Evolutionary conservation across 2,888 invertebrate genomes (phyloP).

Genomic region (Petrolisthes manimaculis): DNA sequence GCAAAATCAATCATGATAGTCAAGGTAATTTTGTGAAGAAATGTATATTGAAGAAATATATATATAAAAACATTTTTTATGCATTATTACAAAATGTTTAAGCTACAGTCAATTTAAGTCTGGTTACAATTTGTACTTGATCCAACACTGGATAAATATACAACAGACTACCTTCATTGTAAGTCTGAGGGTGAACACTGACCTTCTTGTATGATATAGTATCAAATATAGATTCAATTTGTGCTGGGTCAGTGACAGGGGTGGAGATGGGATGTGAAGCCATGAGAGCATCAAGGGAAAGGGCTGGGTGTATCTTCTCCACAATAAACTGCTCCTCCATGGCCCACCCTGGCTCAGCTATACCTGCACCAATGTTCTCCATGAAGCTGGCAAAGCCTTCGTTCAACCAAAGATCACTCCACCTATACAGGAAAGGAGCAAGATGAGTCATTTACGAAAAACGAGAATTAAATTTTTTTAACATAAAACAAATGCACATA

Average conservation of each 20-base stretch:
- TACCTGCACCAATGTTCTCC: constrained; percentile 80
- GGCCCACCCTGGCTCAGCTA: constrained; percentile 77
- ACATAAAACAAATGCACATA: too few species aligned
- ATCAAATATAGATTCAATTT: constrained; percentile 82
- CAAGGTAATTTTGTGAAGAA: too few species aligned
- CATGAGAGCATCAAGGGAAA: constrained; percentile 78
- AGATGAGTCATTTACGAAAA: not conserved
- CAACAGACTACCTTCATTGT: too few species aligned
- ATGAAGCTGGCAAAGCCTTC: constrained; percentile 89
- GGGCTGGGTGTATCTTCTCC: constrained; percentile 79
- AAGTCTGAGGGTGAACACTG: not conserved
- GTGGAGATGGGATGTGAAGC: constrained; percentile 81
- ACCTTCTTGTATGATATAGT: constrained; percentile 82
- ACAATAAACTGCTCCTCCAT: constrained; percentile 81
- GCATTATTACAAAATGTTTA: too few species aligned
- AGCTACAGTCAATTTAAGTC: too few species aligned
- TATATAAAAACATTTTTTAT: too few species aligned
- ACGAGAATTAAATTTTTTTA: too few species aligned
- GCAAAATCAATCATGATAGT: too few species aligned
- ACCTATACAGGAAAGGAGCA: constrained; percentile 71
- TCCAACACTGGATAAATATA: too few species aligned
- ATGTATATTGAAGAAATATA: too few species aligned
- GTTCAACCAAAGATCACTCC: constrained; percentile 92
- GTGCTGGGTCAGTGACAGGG: constrained; percentile 78
- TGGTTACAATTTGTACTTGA: too few species aligned